These are phyloP conservation scores for Paguma larvata DNA, from an alignment of 2,797 vertebrate species.

Conservation along the genomic window DNA sequence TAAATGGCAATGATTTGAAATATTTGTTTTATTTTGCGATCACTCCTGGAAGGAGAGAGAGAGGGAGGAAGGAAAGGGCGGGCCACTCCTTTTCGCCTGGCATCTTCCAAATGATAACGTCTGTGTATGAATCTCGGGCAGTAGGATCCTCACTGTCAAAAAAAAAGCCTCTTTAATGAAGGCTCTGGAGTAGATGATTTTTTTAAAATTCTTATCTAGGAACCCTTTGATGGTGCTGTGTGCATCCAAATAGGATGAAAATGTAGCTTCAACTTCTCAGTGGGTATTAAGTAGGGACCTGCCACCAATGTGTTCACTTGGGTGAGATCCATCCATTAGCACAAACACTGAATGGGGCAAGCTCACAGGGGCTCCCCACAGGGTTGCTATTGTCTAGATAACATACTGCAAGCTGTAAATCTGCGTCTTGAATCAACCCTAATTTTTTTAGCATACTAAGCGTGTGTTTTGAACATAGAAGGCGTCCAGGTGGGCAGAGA, in stretches of 20 bases:
- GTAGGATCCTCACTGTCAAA: not conserved
- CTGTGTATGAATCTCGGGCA: not conserved
- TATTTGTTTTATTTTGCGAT: not conserved
- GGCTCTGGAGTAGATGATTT: not conserved
- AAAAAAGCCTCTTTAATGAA: conserved; percentile 19
- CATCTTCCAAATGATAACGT: not conserved
- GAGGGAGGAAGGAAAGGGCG: not conserved
- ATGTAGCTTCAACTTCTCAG: not conserved
- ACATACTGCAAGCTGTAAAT: conserved; percentile 79
- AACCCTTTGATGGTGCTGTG: not conserved
- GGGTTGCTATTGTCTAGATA: conserved; percentile 82
- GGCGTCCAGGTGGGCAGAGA: conserved; percentile 68
- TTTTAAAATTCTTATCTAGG: not conserved
- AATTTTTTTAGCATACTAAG: conserved; percentile 45
- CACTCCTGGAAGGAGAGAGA: not conserved
- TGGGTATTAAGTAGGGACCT: conserved; percentile 36
- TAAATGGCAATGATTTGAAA: not conserved
- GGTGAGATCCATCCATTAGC: conserved; percentile 76
- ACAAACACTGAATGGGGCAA: conserved; percentile 71
- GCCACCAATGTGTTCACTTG: not conserved
- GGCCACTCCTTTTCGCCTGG: not conserved
- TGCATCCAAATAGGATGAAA: not conserved
- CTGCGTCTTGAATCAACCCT: conserved; percentile 78
- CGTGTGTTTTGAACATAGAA: conserved; percentile 63
- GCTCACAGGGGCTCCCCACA: conserved; percentile 80